Evolutionary conservation across 1,140 invertebrate genomes (phyloP), one percentile per base, ranked within the genome.

Genomic region (Zaprionus ornatus): DNA sequence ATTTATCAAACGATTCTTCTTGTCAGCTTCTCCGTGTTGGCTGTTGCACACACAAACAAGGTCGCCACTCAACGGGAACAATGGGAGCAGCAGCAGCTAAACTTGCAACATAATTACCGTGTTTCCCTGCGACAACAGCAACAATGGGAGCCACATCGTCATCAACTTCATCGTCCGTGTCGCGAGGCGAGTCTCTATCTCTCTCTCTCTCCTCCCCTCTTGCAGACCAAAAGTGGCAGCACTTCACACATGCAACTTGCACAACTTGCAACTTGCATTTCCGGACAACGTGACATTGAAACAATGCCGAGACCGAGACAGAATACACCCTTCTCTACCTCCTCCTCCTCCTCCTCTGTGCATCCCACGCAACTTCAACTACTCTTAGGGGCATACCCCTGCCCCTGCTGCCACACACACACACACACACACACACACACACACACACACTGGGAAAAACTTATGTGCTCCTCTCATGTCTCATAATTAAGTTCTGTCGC

Each of bases 401-500:
- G 15, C 10, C 6, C 54, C 13, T 1, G 2, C 10, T 23, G 25
- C 27, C 25, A 17, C 37, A n/a, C 66, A 52, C 29, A 9, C 55
- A 21, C 15, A n/a, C n/a, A 1, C 32, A 4, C 32, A 32, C 32
- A 32, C n/a, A n/a, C n/a, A n/a, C n/a, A n/a, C n/a, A n/a, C 25
- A 17, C 37, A n/a, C 66, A 52, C 29, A 9, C 55, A 21, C 15
- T 35, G 42, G 54, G 19, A 40, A 27, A 29, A 75, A 70, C 63
- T 74, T 57, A 61, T 64, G 67, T 62, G 64, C 70, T 50, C 21
- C 40, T 45, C 71, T 63, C 73, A 73, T 76, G 57, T 69, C 79
- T 81, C 81, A 81, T 88, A 88, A 88, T 88, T 88, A 90, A 83
- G 85, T 90, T 88, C 70, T 87, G 57, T 19, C 67, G 60, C 71